Evolutionary conservation across 2,888 invertebrate species (phyloP).

Genomic region (Scaeva pyrastri): DNA sequence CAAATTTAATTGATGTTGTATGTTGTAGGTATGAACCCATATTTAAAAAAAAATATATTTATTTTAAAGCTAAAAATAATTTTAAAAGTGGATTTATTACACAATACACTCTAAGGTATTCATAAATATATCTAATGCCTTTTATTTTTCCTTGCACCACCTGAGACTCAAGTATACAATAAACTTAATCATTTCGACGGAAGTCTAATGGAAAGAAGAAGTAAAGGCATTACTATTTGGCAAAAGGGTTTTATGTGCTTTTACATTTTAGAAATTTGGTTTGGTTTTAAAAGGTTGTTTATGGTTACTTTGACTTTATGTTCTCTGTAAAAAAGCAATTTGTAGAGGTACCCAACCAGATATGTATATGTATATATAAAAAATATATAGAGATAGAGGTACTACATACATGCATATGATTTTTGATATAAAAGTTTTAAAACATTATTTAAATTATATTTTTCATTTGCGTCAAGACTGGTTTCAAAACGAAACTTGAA

Average conservation of each 20-base stretch:
- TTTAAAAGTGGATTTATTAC: slow-evolving; percentile 28
- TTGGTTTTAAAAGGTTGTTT: slow-evolving; percentile 8
- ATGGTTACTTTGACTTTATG: slow-evolving; percentile 3
- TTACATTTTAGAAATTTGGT: background rate
- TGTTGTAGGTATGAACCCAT: background rate
- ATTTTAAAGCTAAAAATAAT: slow-evolving; percentile 32
- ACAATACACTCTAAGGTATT: slow-evolving; percentile 35
- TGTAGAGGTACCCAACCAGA: background rate
- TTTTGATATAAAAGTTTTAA: no score
- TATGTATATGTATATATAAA: background rate
- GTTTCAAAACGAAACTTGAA: no score
- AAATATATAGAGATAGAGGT: no score
- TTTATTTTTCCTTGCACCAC: slow-evolving; percentile 18
- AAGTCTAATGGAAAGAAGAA: slow-evolving; percentile 37
- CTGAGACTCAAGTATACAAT: slow-evolving; percentile 15
- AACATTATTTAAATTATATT: no score
- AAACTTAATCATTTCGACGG: slow-evolving; percentile 27
- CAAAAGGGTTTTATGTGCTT: slow-evolving; percentile 18
- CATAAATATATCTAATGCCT: slow-evolving; percentile 36
- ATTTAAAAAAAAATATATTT: slow-evolving; percentile 9
- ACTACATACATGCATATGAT: no score
- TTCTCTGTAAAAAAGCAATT: background rate
- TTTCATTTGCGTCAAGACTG: no score
- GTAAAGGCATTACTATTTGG: slow-evolving; percentile 55
- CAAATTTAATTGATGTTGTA: slow-evolving; percentile 8